Evolutionary conservation across 2,797 vertebrate genomes (phyloP).

Genomic region (Epinephelus malabaricus): DNA sequence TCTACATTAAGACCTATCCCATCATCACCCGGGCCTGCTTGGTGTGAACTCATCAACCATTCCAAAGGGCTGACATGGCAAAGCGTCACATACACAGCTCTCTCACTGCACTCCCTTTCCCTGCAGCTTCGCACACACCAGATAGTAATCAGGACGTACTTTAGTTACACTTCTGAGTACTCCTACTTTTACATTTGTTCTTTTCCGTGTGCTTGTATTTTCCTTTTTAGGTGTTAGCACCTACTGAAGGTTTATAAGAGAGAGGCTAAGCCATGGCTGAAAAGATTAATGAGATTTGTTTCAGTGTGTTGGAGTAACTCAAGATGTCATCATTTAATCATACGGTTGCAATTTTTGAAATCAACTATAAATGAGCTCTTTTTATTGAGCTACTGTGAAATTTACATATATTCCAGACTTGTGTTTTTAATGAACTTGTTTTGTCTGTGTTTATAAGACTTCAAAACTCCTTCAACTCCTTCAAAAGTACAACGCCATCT

Average conservation of each 20-base stretch:
- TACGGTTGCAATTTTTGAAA: neutral
- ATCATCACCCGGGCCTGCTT: slow-evolving; percentile 78
- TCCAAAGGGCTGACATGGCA: slow-evolving; percentile 78
- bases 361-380: neutral
- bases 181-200: neutral
- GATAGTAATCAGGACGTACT: slow-evolving; percentile 3
- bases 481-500: neutral
- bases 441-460: slow-evolving; percentile 13
- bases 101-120: slow-evolving; percentile 32
- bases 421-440: slow-evolving; percentile 14
- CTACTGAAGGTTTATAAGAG: neutral
- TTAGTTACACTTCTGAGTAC: slow-evolving; percentile 13
- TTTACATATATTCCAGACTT: neutral
- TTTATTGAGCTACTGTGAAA: slow-evolving; percentile 3
- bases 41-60: slow-evolving; percentile 88
- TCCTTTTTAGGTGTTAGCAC: slow-evolving; percentile 23
- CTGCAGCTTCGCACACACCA: slow-evolving; percentile 16
- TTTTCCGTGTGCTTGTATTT: neutral
- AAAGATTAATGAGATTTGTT: slow-evolving; percentile 4
- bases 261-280: neutral
- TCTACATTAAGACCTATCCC: slow-evolving; percentile 89
- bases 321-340: neutral
- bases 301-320: neutral
- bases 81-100: slow-evolving; percentile 38
- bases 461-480: neutral